Evolutionary conservation across 2,113 vertebrate genomes (phyloP).

Genomic region (Anoplopoma fimbria): DNA sequence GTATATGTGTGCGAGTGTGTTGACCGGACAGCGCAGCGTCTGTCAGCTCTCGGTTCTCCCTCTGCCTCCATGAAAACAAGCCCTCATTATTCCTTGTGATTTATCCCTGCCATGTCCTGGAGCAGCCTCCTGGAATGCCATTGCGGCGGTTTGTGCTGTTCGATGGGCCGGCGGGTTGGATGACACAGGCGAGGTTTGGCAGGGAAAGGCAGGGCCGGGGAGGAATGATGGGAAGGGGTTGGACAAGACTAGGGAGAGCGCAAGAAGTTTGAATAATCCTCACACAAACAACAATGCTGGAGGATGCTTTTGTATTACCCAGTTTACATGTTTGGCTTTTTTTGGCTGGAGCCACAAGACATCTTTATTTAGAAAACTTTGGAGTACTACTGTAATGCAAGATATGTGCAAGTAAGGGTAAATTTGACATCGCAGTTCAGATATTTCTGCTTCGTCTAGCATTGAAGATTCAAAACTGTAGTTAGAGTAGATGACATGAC

Average conservation of each 20-base stretch:
- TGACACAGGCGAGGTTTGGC: constrained; percentile 69
- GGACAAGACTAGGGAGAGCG: constrained; percentile 33
- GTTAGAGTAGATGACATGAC: not conserved
- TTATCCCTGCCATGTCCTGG: constrained; percentile 62
- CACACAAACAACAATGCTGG: constrained; percentile 52
- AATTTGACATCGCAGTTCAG: not conserved
- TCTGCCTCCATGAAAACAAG: constrained; percentile 53
- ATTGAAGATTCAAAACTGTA: no score
- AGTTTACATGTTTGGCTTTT: constrained; percentile 13
- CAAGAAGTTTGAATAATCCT: constrained; percentile 46
- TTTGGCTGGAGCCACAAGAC: constrained; percentile 6
- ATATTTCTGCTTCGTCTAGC: not conserved
- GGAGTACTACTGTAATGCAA: not conserved
- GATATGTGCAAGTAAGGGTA: not conserved
- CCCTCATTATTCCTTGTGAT: constrained; percentile 55
- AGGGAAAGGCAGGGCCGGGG: constrained; percentile 19
- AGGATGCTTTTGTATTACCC: no score
- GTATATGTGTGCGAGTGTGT: constrained; percentile 19
- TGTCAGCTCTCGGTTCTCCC: constrained; percentile 34
- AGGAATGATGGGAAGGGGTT: constrained; percentile 67
- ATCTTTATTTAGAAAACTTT: constrained; percentile 26
- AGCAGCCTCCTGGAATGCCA: constrained; percentile 65
- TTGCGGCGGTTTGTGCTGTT: constrained; percentile 63
- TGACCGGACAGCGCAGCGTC: constrained; percentile 8
- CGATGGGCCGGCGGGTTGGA: constrained; percentile 60